Evolutionary conservation across 2,113 vertebrate genomes (phyloP), one percentile per base, ranked within the genome.

Genomic region (Anarrhichthys ocellatus): DNA sequence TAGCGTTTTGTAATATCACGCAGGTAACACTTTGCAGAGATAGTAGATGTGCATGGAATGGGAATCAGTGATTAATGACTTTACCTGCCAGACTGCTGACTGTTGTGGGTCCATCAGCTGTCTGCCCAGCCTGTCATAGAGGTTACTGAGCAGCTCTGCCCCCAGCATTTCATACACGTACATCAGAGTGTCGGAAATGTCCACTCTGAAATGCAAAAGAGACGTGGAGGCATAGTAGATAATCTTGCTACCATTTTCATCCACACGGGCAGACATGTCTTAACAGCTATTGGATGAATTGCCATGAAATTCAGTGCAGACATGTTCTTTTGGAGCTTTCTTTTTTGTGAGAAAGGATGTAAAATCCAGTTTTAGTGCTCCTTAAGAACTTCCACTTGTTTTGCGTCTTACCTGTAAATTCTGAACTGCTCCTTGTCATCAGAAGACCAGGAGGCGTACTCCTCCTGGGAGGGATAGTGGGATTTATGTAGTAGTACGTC

Each of bases 391-490:
- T n/a, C 0, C 24, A 17, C 15, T n/a, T 7, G 17, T 50, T 38
- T n/a, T 14, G 6, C 14, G 38, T 38, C 62, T 95, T 69, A 98
- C 98, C 98, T 97, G 94, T 99, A 99, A 88, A 98, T 98, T 79
- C 97, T 94, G 93, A 99, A 99, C 89, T 99, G 97, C 89, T 99
- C 98, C 93, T 98, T 99, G 91, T 99, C 98, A 54, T 99, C 98
- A 0, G 97, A 96, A 18, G 97, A 97, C 98, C 98, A 99, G 80
- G 97, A 96, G 32, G 93, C 89, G 0, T 97, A 99, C 44, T 98
- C 97, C 85, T 98, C 97, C 75, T 98, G 96, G 0, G 96, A 95
- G 13, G 98, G 97, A 74, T 99, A 99, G 89, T 97, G 97, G 38
- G 97, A 97, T 89, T 99, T 99, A 85, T 97, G 97, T 15, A 99